Evolutionary conservation across 1,140 invertebrate species (phyloP), one percentile per base, ranked within the genome.

Genomic region (Odontomachus brunneus): DNA sequence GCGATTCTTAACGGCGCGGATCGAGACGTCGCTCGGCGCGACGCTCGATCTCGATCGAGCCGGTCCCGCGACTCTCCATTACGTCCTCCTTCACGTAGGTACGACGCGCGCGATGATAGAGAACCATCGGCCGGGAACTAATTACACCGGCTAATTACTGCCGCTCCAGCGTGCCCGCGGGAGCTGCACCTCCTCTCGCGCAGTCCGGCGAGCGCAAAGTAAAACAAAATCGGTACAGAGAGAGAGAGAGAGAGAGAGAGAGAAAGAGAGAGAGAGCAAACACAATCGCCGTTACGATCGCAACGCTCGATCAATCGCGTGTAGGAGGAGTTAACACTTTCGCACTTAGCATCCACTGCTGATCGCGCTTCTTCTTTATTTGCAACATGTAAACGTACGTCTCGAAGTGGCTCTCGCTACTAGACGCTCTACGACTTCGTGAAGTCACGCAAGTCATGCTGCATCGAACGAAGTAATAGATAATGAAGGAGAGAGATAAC

Each of bases 61-160:
- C n/a, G 44, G 33, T 24, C 49, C 49, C 14, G 38, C 44, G 49
- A 72, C 48, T 63, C 51, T 78, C 19, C 44, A 66, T 66, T 78
- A 73, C 49, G 33, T 78, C 72, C 33, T 78, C 72, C n/a, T n/a
- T n/a, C 48, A 44, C 63, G 57, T 59, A 55, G 73, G 26, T 80
- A 60, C 51, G 53, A 76, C 67, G 44, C 48, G 48, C 17, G 63
- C 60, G 51, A 33, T 73, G 67, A 82, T 74, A 73, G 67, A 72
- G 69, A 76, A 65, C 24, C 78, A 83, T 83, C 81, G 57, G 60
- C 33, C 53, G 48, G 38, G 66, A 83, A 76, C 73, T 83, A 83
- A 83, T 83, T 83, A 78, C 38, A 9, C 51, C 60, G 38, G 26
- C 62, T 78, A 78, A 83, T 83, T 83, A 75, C 81, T 83, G 38